Evolutionary conservation across 2,797 vertebrate genomes (phyloP), one percentile per base, ranked within the genome.

Genomic region (Luscinia luscinia): DNA sequence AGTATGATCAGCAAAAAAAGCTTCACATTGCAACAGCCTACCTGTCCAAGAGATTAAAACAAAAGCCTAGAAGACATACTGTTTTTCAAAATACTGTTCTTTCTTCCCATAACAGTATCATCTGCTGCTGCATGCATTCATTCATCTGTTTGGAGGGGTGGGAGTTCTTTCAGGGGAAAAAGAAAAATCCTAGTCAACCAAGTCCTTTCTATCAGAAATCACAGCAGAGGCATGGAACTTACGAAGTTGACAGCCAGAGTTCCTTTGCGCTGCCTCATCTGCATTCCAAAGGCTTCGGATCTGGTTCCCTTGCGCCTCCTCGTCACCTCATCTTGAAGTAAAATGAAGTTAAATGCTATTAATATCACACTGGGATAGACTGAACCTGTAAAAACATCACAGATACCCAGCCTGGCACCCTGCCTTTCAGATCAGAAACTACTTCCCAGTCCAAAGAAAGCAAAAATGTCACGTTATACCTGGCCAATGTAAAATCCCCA

Each of bases 191-290:
- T 9, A 54, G 11, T 6, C 38, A 45, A n/a, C 6, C 2, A 7
- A 20, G 45, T 66, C 40, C 14, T 40, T 55, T 40, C 28, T 16
- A 20, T 57, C 16, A 69, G 59, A 93, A 73, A 91, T 74, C 63
- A 82, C 40, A 90, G 73, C 78, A 55, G 51, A 88, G 26, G 12
- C 61, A 76, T 8, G 12, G 14, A 76, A 99, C 99, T 99, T 97
- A 99, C 99, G n/a, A 99, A 99, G 97, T 99, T 99, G 93, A 99
- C 99, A 94, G 99, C 98, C 66, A 99, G 98, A 16, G 99, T 98
- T 96, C 99, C 99, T 96, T 99, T 99, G 87, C 99, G 98, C 38
- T 99, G 99, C 93, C 98, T 98, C 99, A 99, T 99, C 97, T 99
- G 99, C 97, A 99, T 99, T 79, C 99, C 99, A 68, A 99, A 99